Evolutionary conservation across 2,113 vertebrate genomes (phyloP), one percentile per base, ranked within the genome.

Genomic region (Barbus barbus): DNA sequence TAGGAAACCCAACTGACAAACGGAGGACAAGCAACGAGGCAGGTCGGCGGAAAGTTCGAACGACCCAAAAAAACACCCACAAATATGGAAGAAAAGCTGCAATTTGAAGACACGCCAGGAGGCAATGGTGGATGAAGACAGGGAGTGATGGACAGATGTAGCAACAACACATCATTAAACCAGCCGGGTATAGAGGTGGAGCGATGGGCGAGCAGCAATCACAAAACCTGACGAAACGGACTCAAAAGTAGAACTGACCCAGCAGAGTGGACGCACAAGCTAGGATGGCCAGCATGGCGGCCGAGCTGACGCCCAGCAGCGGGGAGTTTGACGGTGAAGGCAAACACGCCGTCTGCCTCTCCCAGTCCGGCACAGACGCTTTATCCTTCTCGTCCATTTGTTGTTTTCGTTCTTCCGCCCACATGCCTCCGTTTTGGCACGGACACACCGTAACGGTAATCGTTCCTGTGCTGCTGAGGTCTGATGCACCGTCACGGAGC

Each of bases 401-500:
- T 14, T 86, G 83, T 61, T 89, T 90, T 76, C 86, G 85, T 20
- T 92, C 92, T 90, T 94, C 93, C 0, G 92, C 92, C 85, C 88
- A 92, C 92, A 95, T 94, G 56, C 93, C 92, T 24, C 94, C 94
- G 81, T 92, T 91, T 89, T 94, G 93, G 89, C 95, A 97, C 26
- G 94, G 96, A 87, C 96, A 97, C 63, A 97, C 88, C 24, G 95
- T 96, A 87, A 97, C 93, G 0, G 96, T 97, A 85, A 97, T 94
- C 0, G 96, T 97, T 86, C 93, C 95, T 0, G 96, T 96, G 91
- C 96, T 96, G 89, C 94, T 95, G 81, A 96, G 93, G 4, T 93
- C 93, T 0, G 94, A 95, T 4, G 93, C 94, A 1, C 94, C 94
- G 12, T 97, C 96, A 75, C 92, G 94, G 63, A 97, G 92, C 84